These are phyloP conservation scores for Pterois miles DNA, from an alignment of 2,797 vertebrate genomes.

Conservation along the genomic window DNA sequence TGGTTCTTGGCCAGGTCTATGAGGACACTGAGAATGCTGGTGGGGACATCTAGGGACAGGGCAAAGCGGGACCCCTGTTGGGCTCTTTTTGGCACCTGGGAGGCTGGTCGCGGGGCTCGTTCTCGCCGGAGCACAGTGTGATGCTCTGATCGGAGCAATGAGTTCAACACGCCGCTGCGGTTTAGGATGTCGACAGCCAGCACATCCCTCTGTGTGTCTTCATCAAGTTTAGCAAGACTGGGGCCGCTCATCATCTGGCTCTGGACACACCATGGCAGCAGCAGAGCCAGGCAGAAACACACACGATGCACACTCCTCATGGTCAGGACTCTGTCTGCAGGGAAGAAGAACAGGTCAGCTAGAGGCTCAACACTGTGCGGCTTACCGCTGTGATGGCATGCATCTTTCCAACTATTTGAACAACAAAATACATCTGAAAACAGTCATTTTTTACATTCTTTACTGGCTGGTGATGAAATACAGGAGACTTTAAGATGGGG, in stretches of 20 bases:
- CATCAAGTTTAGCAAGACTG: constrained; percentile 37
- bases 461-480: background rate
- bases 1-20: constrained; percentile 89
- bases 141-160: constrained; percentile 56
- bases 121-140: constrained; percentile 53
- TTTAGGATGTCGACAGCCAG: constrained; percentile 63
- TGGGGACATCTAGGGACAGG: constrained; percentile 88
- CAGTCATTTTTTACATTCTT: background rate
- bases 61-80: constrained; percentile 81
- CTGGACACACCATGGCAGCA: constrained; percentile 70
- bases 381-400: background rate
- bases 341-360: constrained; percentile 1
- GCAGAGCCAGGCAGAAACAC: constrained; percentile 77
- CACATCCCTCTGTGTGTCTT: constrained; percentile 60
- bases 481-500: background rate
- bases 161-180: constrained; percentile 43
- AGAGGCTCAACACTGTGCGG: background rate
- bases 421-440: background rate
- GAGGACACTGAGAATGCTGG: constrained; percentile 85
- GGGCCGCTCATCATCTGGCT: constrained; percentile 60
- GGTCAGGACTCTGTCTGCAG: constrained; percentile 52
- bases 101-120: constrained; percentile 50
- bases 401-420: background rate
- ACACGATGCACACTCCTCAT: constrained; percentile 65
- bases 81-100: constrained; percentile 77